phyloP scores from a whole-genome alignment of 2,113 vertebrate genomes.

The Hydrochoerus hydrochaeris region DNA sequence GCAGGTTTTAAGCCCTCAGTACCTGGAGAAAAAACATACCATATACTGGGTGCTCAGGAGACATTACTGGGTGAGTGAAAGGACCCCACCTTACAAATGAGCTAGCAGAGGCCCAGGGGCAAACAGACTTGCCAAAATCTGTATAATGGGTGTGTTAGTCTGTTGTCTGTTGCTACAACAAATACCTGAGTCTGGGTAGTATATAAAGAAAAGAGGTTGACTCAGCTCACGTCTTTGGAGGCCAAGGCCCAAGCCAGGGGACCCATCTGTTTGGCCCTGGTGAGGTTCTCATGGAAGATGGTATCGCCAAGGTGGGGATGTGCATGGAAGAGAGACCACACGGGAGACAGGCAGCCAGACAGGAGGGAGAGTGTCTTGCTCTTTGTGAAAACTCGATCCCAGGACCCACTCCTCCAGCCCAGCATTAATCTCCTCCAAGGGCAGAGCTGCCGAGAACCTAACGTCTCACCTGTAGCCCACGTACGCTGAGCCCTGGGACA shows the following conservation, averaged over 20 bases:
- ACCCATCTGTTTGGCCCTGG: no score
- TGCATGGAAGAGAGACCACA: not conserved
- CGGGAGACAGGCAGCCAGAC: not conserved
- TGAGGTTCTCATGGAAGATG: not conserved
- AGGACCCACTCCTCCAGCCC: no score
- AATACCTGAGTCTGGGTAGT: not conserved
- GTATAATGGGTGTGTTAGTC: not conserved
- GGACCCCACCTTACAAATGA: not conserved
- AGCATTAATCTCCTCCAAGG: not conserved
- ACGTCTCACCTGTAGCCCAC: not conserved
- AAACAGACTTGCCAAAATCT: not conserved
- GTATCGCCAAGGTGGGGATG: no score
- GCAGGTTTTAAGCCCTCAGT: not conserved
- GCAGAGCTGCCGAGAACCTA: not conserved
- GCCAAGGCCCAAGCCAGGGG: not conserved
- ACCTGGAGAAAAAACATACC: not conserved
- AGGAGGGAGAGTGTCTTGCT: no score
- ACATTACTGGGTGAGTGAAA: not conserved
- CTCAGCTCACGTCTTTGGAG: not conserved
- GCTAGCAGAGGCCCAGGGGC: not conserved
- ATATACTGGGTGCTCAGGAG: not conserved
- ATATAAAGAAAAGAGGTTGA: not conserved
- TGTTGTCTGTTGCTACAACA: not conserved
- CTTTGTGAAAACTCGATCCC: not conserved
- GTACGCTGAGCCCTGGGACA: not conserved